A percentile compares a stretch with the other conserved stretches of the same genome.
Conservation (phyloP, 2,797 vertebrate species). For the Schizopygopsis malacanthus region DNA sequence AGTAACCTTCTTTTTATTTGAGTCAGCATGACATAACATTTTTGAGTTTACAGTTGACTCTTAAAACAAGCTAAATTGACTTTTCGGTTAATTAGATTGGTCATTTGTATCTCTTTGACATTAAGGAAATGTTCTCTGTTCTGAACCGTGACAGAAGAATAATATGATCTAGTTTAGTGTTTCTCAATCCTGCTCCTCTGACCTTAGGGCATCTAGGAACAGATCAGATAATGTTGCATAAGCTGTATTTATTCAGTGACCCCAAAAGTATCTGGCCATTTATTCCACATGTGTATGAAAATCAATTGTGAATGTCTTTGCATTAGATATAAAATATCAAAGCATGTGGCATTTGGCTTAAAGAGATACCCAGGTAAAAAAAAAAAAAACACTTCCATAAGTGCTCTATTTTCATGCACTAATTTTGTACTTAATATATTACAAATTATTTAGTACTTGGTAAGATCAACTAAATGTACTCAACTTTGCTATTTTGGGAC, state of each 20-base stretch:
- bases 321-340: not conserved
- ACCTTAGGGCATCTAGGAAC: not conserved
- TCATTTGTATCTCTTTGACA: conserved; percentile 6
- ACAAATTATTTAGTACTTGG: too few relatives aligned
- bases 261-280: not conserved
- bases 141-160: not conserved
- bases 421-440: too few relatives aligned
- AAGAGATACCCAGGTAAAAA: too few relatives aligned
- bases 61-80: conserved; percentile 19
- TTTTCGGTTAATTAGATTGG: conserved; percentile 30
- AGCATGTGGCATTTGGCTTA: not conserved
- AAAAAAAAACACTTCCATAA: too few relatives aligned
- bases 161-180: not conserved
- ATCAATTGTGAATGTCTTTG: not conserved
- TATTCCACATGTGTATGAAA: not conserved
- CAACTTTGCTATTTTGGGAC: too few relatives aligned
- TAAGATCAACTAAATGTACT: too few relatives aligned
- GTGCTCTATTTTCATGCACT: too few relatives aligned
- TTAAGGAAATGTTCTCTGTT: not conserved
- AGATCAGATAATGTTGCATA: not conserved
- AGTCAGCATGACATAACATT: conserved; percentile 14
- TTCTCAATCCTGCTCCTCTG: not conserved
- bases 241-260: not conserved
- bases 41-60: conserved; percentile 8
- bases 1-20: conserved; percentile 24